Evolutionary conservation across 2,113 vertebrate species (phyloP), one percentile per base, ranked within the genome.

Genomic region (Tyrannus savana): DNA sequence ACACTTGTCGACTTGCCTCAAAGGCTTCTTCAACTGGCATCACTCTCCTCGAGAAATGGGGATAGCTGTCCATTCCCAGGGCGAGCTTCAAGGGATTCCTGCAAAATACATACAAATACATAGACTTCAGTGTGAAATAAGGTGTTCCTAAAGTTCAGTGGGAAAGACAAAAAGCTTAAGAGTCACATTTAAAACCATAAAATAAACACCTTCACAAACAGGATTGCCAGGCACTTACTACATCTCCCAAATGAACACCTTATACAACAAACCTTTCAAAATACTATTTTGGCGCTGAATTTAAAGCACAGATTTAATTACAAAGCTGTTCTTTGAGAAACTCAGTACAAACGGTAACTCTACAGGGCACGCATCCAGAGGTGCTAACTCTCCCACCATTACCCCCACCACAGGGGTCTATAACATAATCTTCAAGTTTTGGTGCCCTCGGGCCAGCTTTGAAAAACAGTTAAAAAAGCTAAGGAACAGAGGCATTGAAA

Each of bases 31-130:
- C 97, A 79, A 85, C 62, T 92, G 93, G 91, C 90, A 95, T 97
- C 85, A 93, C 97, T 97, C 96, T 98, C 96, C 96, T 97, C 96
- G 97, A 96, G 69, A 87, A 18, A 27, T 1, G 8, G 85, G 64
- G 84, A 64, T 64, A 59, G 94, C 93, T 63, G 90, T 93, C 98
- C 98, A 98, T 98, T 95, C 97, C 98, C 97, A 30, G 93, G 10
- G 72, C 1, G 9, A 85, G 62, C 84, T 95, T 84, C 74, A 25
- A 66, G 77, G 77, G 76, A 67, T 27, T 22, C 82, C 97, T 98
- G 96, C 62, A 72, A 96, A 93, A 72, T 2, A 92, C 76, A 64
- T 58, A 74, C 21, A 22, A 47, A 46, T 74, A n/a, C 49, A 23
- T 10, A 35, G 30, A 21, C 28, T 66, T 73, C 80, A 50, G 17